Conservation (phyloP, 2,113 vertebrate genomes). For the Emydura subglobosa region DNA sequence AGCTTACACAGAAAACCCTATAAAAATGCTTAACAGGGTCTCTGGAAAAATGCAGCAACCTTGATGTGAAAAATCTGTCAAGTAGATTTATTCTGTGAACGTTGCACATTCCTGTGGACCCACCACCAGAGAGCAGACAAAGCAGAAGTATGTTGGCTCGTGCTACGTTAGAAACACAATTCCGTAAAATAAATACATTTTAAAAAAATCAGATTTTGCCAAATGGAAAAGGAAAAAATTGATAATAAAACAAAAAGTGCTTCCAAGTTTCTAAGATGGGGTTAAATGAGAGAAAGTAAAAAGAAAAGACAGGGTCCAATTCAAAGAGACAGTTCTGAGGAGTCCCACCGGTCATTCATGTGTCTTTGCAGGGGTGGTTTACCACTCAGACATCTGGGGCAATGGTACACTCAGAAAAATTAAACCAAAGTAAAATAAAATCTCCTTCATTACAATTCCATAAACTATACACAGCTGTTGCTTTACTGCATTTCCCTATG, state of each 20-base stretch:
- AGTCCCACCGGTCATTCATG: not conserved
- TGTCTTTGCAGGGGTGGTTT: slow-evolving; percentile 39
- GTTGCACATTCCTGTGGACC: not conserved
- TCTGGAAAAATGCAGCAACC: not conserved
- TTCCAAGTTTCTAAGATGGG: slow-evolving; percentile 25
- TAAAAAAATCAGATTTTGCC: not conserved
- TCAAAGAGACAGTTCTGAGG: slow-evolving; percentile 7
- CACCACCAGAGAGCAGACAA: not conserved
- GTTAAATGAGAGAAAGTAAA: not conserved
- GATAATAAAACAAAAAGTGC: slow-evolving; percentile 12
- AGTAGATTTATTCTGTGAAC: not conserved
- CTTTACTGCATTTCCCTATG: not conserved
- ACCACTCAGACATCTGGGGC: slow-evolving; percentile 27
- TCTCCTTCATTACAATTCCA: not conserved
- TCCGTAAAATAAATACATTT: not conserved
- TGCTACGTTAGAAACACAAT: not conserved
- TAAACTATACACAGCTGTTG: slow-evolving; percentile 51
- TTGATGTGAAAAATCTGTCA: not conserved
- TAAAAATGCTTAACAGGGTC: not conserved
- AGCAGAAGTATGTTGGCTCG: not conserved
- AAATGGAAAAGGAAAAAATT: not conserved
- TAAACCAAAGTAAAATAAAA: not conserved
- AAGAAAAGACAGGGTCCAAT: not conserved
- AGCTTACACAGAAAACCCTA: not conserved
- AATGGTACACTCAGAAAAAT: not conserved